Base-by-base conservation (phyloP, 2,888 invertebrate genomes). In the Slavum lentiscoides region DNA sequence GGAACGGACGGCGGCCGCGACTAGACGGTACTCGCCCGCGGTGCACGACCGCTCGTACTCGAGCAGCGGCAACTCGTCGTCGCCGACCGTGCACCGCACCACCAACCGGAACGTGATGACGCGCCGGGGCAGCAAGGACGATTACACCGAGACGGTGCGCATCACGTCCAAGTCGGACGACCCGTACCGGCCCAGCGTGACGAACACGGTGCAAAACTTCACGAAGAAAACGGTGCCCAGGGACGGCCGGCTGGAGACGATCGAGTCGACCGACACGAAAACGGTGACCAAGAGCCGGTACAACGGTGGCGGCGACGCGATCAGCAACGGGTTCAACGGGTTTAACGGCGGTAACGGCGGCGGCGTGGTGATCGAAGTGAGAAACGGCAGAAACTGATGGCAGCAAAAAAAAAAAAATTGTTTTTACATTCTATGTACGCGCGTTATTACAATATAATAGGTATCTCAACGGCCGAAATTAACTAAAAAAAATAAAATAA, bases 141-240 rank as follows among this genome's bases (percentile, higher is more conserved):
- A 92, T 85, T 92, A 89, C 85, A 91, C 91, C 1, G 92, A 92
- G 86, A 92, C 92, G 0, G 91, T 91, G 84, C 90, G 91, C 84
- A 91, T 91, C 83, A 90, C 91, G 11, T 91, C 91, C 19, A 89
- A 91, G 83, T 90, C 90, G 13, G 91, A 90, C 82, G 91, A 92
- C 86, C 91, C 92, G 1, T 87, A 89, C 76, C 87, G 91, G 83
- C 92, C 92, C 30, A 91, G 90, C 84, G 89, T 92, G 77, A 92
- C 92, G 39, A 91, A 92, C 85, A 91, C 91, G 0, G 91, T 91
- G 21, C 91, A 91, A 85, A 92, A 90, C 67, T 90, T 91, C 84
- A 90, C 90, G 83, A 92, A 92, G 86, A 92, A 92, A 87, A 89
- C 91, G 2, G 87, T 92, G 70, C 92, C 92, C 19, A 88, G 90